These are phyloP conservation scores for Pseudobourletiella spinata DNA, from an alignment of 1,140 invertebrate species.

Conservation along the genomic window DNA sequence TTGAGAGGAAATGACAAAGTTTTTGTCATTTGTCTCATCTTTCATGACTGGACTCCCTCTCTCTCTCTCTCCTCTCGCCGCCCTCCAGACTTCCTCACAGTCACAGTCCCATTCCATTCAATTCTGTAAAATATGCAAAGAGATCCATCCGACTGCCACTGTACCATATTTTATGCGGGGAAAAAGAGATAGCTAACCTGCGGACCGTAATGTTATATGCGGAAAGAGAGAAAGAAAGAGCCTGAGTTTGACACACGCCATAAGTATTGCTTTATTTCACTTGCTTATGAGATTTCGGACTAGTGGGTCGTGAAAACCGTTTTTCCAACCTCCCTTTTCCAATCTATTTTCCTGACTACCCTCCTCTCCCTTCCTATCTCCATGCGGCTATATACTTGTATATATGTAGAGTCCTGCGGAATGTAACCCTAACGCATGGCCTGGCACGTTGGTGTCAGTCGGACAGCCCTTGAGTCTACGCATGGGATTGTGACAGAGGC, in stretches of 20 bases:
- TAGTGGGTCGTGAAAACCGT: slow-evolving; percentile 35
- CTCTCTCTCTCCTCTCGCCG: background rate
- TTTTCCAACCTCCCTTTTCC: slow-evolving; percentile 14
- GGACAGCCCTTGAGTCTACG: too few species aligned
- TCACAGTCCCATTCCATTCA: slow-evolving; percentile 10
- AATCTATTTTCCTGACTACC: slow-evolving; percentile 1
- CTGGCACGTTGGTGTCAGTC: too few species aligned
- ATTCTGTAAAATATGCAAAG: slow-evolving; percentile 5
- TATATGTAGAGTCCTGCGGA: too few species aligned
- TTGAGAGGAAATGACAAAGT: slow-evolving; percentile 10
- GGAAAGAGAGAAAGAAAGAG: slow-evolving; percentile 6
- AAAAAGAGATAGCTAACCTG: slow-evolving; percentile 12
- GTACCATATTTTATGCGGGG: background rate
- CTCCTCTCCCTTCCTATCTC: too few species aligned
- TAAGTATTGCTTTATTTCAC: slow-evolving; percentile 28
- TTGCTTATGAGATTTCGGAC: slow-evolving; percentile 35
- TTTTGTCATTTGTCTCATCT: slow-evolving; percentile 29
- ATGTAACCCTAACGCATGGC: too few species aligned
- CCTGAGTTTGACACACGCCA: slow-evolving; percentile 30
- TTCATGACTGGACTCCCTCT: background rate
- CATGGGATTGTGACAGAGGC: too few species aligned
- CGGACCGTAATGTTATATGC: background rate
- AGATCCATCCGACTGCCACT: background rate
- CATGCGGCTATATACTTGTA: background rate
- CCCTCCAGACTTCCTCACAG: too few species aligned